Base-by-base conservation (phyloP, 1,140 invertebrate species). In the Ditylenchus dipsaci region DNA sequence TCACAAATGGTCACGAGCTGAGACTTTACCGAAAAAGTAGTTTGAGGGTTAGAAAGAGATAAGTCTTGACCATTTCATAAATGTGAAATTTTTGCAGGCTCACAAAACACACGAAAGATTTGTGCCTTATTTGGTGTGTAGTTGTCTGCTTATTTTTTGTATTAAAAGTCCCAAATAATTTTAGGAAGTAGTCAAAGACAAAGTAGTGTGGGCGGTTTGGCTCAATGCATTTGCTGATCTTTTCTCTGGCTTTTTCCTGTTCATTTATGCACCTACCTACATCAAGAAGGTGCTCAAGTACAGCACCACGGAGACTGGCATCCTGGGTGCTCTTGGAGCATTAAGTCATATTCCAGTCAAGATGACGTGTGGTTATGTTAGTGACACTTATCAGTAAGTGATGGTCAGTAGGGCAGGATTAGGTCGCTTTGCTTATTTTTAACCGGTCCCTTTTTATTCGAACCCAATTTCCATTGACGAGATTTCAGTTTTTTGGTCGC, bases 231-330 rank as follows among this genome's bases (percentile, higher is more conserved):
- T 75, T 43, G 74, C 74, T 15, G 74, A 75, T 30, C 19, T 75
- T 13, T 30, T 75, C 26, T 61, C 75, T 19, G 76, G 49, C 38
- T 29, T 75, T 17, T 76, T 76, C 43, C 61, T 76, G 38, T 63
- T 78, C 21, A 76, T 71, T 21, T 76, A 76, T 42, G 58, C 67
- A 11, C 75, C 75, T 9, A 78, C 69, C 15, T 76, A 76, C 58
- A 56, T 76, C 23, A 71, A 60, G 1, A 70, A 78, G 23, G 75
- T 61, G 19, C 59, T 61, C 38, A 61, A 61, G 13, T 61, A 61
- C 29, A 26, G 19, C n/a, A 61, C 59, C 13, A 61, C 27, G 3
- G 59, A 61, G 29, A 61, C 59, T 3, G 59, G 59, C n/a, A n/a
- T 61, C 26, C 38, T 61, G 29, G 69, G 69, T 15, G 69, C 69